Conservation (phyloP, 2,113 vertebrate genomes). For the Gavia stellata region DNA sequence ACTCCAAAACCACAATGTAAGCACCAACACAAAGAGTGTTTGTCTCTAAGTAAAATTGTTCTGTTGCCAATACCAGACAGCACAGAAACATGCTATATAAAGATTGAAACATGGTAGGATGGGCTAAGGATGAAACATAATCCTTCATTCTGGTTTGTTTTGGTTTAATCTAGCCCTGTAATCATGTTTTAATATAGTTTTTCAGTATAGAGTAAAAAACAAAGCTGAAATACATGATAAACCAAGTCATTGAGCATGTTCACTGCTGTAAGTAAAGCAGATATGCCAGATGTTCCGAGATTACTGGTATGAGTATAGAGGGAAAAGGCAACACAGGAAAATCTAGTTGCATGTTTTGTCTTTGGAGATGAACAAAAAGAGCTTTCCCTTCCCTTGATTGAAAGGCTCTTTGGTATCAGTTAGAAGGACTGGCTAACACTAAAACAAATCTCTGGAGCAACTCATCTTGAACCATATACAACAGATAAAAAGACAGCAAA, state of each 20-base stretch:
- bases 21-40: background rate
- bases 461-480: background rate
- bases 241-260: background rate
- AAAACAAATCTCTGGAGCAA: slow-evolving; percentile 30
- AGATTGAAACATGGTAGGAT: background rate
- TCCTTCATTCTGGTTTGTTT: background rate
- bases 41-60: background rate
- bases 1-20: background rate
- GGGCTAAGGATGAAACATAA: background rate
- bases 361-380: background rate
- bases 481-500: slow-evolving; percentile 33
- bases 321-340: background rate
- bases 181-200: background rate
- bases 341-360: background rate
- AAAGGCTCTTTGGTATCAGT: background rate
- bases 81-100: background rate
- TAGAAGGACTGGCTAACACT: background rate
- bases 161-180: background rate
- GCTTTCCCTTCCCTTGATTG: background rate
- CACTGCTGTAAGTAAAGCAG: background rate
- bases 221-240: slow-evolving; percentile 16
- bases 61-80: background rate
- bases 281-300: slow-evolving; percentile 1
- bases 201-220: background rate
- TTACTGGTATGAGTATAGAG: background rate